Conservation (phyloP, 2,888 invertebrate genomes). For the Dasysyrphus tricinctus region DNA sequence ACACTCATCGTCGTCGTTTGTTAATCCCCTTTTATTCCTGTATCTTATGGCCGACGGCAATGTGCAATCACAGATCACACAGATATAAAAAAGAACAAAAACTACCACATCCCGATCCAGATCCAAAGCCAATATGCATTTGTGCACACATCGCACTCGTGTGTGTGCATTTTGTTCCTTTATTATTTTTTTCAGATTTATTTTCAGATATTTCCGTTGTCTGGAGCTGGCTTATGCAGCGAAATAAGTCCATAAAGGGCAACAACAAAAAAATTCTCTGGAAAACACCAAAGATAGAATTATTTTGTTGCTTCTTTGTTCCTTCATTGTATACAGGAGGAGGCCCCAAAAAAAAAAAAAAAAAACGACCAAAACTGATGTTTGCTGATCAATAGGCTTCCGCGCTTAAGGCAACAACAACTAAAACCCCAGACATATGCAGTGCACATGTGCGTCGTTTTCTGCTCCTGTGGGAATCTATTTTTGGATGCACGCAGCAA, state of each 20-base stretch:
- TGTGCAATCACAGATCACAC: constrained; percentile 68
- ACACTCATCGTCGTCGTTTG: constrained; percentile 44
- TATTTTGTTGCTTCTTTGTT: constrained; percentile 17
- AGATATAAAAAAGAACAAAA: constrained; percentile 24
- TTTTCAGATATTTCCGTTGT: constrained; percentile 69
- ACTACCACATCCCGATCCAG: constrained; percentile 46
- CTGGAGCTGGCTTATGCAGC: constrained; percentile 25
- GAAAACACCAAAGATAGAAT: constrained; percentile 42
- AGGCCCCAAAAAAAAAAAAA: constrained; percentile 2
- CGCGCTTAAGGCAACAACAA: constrained; percentile 22
- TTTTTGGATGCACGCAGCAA: constrained; percentile 30
- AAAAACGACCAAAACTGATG: constrained; percentile 13
- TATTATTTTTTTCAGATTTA: constrained; percentile 37
- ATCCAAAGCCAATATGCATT: constrained; percentile 55
- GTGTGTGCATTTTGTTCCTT: constrained; percentile 51
- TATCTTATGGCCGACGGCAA: constrained; percentile 32
- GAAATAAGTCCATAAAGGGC: constrained; percentile 29
- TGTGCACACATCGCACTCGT: constrained; percentile 26
- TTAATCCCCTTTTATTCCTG: constrained; percentile 28
- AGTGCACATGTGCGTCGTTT: constrained; percentile 57
- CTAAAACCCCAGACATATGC: constrained; percentile 51
- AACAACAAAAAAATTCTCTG: constrained; percentile 34
- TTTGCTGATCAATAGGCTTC: constrained; percentile 51
- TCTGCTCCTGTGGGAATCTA: constrained; percentile 32
- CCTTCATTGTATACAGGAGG: constrained; percentile 5